Conservation (phyloP, 30 jellyfish, hydroid and myxozoan genomes). For the Pelagia noctiluca region DNA sequence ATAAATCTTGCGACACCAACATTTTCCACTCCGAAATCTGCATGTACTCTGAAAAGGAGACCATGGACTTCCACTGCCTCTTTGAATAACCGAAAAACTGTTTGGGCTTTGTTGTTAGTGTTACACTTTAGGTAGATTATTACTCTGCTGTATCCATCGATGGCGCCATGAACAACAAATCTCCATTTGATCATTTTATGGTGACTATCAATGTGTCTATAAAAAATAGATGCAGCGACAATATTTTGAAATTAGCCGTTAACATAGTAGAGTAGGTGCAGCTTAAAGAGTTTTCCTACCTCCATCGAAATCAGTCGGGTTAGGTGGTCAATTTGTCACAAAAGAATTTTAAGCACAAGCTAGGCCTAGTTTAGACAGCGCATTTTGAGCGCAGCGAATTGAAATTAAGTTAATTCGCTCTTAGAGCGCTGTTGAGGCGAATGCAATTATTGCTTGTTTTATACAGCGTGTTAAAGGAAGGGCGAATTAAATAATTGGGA, state of each 20-base stretch:
- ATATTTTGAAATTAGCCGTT: too few species aligned
- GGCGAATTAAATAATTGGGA: slow-evolving; percentile 1
- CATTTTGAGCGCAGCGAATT: slow-evolving; percentile 13
- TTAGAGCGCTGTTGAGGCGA: slow-evolving; percentile 28
- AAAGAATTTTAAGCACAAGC: background rate
- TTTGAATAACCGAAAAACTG: background rate
- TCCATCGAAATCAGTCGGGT: slow-evolving; percentile 1
- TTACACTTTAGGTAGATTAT: slow-evolving; percentile 1
- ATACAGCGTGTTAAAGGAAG: slow-evolving; percentile 10
- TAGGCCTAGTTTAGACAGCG: background rate
- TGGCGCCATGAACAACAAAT: slow-evolving; percentile 1
- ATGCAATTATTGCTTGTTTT: slow-evolving; percentile 4
- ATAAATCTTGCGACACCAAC: background rate
- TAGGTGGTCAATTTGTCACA: slow-evolving; percentile 1
- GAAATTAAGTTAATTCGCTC: background rate
- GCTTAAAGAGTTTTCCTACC: background rate
- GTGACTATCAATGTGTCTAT: background rate
- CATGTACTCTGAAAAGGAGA: background rate
- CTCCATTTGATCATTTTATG: background rate
- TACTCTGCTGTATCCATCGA: background rate
- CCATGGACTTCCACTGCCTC: slow-evolving; percentile 10
- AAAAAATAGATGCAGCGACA: slow-evolving; percentile 1
- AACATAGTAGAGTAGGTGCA: background rate
- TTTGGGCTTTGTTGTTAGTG: slow-evolving; percentile 1
- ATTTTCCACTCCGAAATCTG: background rate